Evolutionary conservation across 1,140 invertebrate species (phyloP).

Genomic region (Heliconius eleuchia): DNA sequence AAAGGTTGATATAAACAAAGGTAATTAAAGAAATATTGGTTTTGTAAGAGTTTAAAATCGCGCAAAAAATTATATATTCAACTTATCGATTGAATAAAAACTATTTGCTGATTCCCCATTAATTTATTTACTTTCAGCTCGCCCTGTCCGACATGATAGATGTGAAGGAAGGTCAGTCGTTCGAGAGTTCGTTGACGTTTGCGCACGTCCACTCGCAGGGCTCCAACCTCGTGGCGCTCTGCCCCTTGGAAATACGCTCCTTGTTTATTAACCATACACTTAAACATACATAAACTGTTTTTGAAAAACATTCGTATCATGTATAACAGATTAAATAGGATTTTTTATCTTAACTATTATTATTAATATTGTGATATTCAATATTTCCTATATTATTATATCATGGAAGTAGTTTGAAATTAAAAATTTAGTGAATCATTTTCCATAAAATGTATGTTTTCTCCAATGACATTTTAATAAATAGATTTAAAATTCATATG

Average conservation of each 20-base stretch:
- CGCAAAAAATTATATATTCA: not conserved
- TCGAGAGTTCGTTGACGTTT: conserved; percentile 61
- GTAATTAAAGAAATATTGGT: too few species aligned
- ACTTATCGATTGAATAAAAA: too few species aligned
- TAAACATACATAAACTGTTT: conserved; percentile 37
- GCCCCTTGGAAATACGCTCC: conserved; percentile 67
- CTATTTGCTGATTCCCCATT: not conserved
- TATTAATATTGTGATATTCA: not conserved
- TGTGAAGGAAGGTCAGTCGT: conserved; percentile 46
- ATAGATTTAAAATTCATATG: not conserved
- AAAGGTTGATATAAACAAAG: too few species aligned
- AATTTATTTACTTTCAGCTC: conserved; percentile 45
- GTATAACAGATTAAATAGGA: not conserved
- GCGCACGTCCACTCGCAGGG: conserved; percentile 39
- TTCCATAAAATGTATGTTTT: not conserved
- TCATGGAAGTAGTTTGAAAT: not conserved
- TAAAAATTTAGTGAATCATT: not conserved
- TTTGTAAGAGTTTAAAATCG: not conserved
- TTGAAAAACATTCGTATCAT: not conserved
- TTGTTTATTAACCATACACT: conserved; percentile 63
- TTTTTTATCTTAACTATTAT: conserved; percentile 1
- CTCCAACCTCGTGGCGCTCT: conserved; percentile 49
- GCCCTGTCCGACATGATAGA: conserved; percentile 57
- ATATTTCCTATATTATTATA: conserved; percentile 5
- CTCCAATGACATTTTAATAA: not conserved